Conservation (phyloP, 2,888 invertebrate genomes). For the Galeopsomyia nigrocyanea region DNA sequence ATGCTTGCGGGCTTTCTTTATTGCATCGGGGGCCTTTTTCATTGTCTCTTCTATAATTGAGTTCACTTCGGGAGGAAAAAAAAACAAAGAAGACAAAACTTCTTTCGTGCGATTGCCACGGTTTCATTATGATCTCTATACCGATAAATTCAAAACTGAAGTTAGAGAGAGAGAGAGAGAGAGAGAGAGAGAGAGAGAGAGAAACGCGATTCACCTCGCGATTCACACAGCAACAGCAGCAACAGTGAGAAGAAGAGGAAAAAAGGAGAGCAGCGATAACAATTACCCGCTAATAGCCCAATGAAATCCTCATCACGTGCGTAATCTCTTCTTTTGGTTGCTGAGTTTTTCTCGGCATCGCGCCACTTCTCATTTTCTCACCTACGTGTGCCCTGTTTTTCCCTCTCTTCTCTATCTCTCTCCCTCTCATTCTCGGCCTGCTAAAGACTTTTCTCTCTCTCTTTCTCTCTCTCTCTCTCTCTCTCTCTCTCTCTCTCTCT, state of each 20-base stretch:
- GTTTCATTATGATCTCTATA: no score
- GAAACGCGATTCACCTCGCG: no score
- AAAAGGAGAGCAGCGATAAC: constrained; percentile 19
- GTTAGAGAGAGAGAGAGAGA: constrained; percentile 31
- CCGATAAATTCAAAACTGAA: constrained; percentile 24
- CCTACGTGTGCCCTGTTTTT: constrained; percentile 1
- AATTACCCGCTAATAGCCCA: constrained; percentile 14
- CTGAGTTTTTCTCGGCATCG: constrained; percentile 35
- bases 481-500: constrained; percentile 1
- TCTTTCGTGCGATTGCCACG: no score
- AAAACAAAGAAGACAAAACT: no score
- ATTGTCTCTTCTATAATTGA: constrained; percentile 1
- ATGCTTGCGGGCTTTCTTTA: not conserved
- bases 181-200: no score
- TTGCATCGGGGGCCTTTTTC: not conserved
- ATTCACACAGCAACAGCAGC: no score
- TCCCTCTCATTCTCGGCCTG: constrained; percentile 40
- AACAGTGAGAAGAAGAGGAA: no score
- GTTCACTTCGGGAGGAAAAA: no score
- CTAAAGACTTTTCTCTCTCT: constrained; percentile 42
- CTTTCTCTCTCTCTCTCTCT: not conserved
- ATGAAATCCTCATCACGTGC: constrained; percentile 33
- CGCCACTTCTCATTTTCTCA: constrained; percentile 42
- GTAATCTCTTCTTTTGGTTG: constrained; percentile 40
- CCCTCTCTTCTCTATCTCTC: constrained; percentile 15